These are phyloP conservation scores for Ptilodon capucinus DNA, from an alignment of 2,888 invertebrate genomes.

Conservation along the genomic window DNA sequence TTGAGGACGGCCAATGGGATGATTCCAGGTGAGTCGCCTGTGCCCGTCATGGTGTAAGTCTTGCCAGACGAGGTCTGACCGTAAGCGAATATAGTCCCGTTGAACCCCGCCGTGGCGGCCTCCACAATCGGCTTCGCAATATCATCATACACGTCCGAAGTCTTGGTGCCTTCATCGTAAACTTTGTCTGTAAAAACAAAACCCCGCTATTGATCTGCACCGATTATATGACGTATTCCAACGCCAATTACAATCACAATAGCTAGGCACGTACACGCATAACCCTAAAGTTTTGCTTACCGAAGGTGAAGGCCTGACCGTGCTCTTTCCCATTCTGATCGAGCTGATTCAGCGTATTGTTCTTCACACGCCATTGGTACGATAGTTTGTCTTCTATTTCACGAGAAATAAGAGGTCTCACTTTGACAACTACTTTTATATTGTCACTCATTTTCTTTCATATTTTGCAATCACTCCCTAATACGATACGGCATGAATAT, in stretches of 20 bases:
- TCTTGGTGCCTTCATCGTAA: conserved; percentile 83
- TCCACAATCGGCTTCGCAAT: conserved; percentile 88
- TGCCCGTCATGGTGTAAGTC: conserved; percentile 93
- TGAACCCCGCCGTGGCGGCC: conserved; percentile 88
- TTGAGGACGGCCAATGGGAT: conserved; percentile 87
- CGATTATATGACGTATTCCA: conserved; percentile 25
- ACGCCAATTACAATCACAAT: conserved; percentile 35
- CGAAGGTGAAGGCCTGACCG: conserved; percentile 61
- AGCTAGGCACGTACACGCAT: conserved; percentile 8
- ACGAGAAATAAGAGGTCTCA: conserved; percentile 85
- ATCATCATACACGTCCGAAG: conserved; percentile 84
- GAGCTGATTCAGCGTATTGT: conserved; percentile 81
- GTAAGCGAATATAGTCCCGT: conserved; percentile 95
- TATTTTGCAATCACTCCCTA: conserved; percentile 25
- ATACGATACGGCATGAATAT: conserved; percentile 21
- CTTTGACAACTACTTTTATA: conserved; percentile 89
- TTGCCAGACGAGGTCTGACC: conserved; percentile 96
- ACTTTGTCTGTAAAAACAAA: conserved; percentile 85
- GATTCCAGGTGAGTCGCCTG: conserved; percentile 86
- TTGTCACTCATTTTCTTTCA: conserved; percentile 82
- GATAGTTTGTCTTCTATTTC: conserved; percentile 83
- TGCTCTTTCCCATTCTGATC: conserved; percentile 76
- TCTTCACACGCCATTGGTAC: conserved; percentile 84
- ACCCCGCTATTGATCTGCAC: conserved; percentile 7
- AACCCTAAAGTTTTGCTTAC: conserved; percentile 52